These are phyloP conservation scores for Origma solitaria DNA, from an alignment of 2,113 vertebrate genomes.

Conservation along the genomic window DNA sequence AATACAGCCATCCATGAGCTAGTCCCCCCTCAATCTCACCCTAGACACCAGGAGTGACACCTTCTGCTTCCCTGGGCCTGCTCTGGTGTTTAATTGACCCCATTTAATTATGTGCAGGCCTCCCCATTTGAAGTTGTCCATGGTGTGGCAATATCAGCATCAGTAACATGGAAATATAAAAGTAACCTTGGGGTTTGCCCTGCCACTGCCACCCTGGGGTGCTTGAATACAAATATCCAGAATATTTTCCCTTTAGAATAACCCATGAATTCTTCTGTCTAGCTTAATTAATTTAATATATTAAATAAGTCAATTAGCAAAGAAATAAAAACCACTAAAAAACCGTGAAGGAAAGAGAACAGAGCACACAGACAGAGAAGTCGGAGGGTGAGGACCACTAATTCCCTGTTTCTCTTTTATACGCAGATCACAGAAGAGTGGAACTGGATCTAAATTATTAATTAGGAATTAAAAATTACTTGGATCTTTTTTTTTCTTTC, in stretches of 20 bases:
- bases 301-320: not conserved
- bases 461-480: not conserved
- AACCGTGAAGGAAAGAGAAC: not conserved
- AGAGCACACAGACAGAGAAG: not conserved
- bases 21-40: not conserved
- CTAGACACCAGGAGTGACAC: not conserved
- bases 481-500: not conserved
- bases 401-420: not conserved
- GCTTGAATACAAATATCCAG: not conserved
- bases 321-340: not conserved
- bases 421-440: not conserved
- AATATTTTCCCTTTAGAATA: not conserved
- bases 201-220: not conserved
- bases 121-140: not conserved
- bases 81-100: not conserved
- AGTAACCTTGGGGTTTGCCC: not conserved
- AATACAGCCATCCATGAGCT: not conserved
- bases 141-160: not conserved
- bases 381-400: rapidly evolving
- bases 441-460: not conserved
- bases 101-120: not conserved
- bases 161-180: not conserved
- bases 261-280: not conserved
- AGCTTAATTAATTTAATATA: not conserved
- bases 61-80: not conserved